phyloP scores from a whole-genome alignment of 2,113 vertebrate species.

The Toxotes jaculatrix region DNA sequence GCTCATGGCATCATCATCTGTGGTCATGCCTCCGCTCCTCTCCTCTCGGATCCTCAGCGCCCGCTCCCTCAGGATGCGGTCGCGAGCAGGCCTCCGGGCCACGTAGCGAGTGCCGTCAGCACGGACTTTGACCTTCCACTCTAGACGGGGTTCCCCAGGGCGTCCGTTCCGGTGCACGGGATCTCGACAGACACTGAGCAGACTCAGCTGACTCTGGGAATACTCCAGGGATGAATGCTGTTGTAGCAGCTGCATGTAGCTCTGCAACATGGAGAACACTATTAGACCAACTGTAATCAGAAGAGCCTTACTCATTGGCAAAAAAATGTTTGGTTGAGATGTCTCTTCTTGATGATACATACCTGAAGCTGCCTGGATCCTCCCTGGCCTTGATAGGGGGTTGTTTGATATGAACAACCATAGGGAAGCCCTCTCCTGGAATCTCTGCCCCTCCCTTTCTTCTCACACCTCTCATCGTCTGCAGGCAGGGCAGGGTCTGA shows the following conservation, averaged over 20 bases:
- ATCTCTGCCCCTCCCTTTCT: conserved; percentile 75
- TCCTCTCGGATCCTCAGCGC: conserved; percentile 96
- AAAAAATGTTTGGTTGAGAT: neutral
- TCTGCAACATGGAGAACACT: conserved; percentile 81
- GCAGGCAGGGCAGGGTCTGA: conserved; percentile 83
- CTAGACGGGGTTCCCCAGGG: conserved; percentile 88
- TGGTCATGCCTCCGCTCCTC: conserved; percentile 94
- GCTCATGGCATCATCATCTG: conserved; percentile 94
- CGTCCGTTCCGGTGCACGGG: conserved; percentile 76
- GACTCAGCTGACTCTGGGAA: conserved; percentile 94
- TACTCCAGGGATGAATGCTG: conserved; percentile 95
- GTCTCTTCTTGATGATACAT: conserved; percentile 35
- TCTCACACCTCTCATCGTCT: conserved; percentile 84
- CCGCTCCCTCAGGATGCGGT: conserved; percentile 94
- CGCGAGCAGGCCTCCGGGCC: conserved; percentile 92
- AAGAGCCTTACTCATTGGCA: neutral
- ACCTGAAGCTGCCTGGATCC: conserved; percentile 89
- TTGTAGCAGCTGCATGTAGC: conserved; percentile 96
- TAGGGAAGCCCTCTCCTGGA: conserved; percentile 80
- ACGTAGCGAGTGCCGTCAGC: conserved; percentile 94
- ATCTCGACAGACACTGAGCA: conserved; percentile 90
- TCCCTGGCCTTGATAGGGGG: conserved; percentile 85
- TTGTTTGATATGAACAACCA: conserved; percentile 89
- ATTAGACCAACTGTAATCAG: neutral
- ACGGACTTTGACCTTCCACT: conserved; percentile 98